Evolutionary conservation across 1,140 invertebrate species (phyloP), one percentile per base, ranked within the genome.

Genomic region (Drosophila paulistorum): DNA sequence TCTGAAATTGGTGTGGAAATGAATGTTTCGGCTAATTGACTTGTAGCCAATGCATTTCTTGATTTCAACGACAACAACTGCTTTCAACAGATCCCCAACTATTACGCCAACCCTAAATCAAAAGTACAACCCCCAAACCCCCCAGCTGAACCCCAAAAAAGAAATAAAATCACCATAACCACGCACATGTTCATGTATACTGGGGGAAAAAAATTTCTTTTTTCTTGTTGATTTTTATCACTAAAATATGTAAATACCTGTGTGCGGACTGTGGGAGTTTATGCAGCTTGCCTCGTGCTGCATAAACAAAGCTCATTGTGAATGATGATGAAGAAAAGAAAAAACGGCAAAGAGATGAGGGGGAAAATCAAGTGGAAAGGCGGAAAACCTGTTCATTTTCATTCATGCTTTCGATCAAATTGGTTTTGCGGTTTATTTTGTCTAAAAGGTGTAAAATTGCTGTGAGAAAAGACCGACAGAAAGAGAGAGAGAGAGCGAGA

Each of bases 231-330:
- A 89, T 87, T 87, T 89, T 87, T 87, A 87, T 87, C 83, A 87
- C 79, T 83, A 87, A 87, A 87, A 87, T 89, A 87, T 87, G 83
- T 87, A 89, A 87, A 87, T 87, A 87, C 83, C 79, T 79, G 71
- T 73, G 58, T 74, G 58, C 68, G 69, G 69, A 67, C 73, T 87
- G 83, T 87, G 83, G 73, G 83, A 87, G 83, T 80, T 87, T 87
- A 59, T 87, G 79, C 83, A 87, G 83, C 83, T 89, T 87, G 84
- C 39, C 64, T 54, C 45, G 45, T 75, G 79, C 79, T 77, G 77
- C 79, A 79, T 89, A 85, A 82, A 87, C 79, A 87, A 68, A 77
- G 45, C 45, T 51, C 45, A 37, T 51, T 48, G 62, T n/a, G 58
- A 48, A 41, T 13, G 63, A 55, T 59, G n/a, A 59, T 41, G 20